Percentiles rank a stretch among this genome's conserved stretches.
Conservation (phyloP, 2,888 invertebrate genomes). For the Theretra japonica region DNA sequence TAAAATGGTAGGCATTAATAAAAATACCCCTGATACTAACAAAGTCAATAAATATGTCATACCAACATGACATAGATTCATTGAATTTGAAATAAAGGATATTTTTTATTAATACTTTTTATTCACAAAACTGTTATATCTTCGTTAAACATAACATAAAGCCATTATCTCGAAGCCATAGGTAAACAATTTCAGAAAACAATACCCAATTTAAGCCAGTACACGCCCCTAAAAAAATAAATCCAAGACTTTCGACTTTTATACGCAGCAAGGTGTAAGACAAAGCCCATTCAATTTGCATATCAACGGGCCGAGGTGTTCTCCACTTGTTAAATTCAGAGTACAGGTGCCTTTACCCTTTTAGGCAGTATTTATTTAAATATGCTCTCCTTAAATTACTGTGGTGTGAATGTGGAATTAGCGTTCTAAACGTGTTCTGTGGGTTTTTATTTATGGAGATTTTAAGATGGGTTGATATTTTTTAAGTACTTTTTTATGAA, state of each 20-base stretch:
- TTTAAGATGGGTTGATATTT: too few species aligned
- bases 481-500: too few species aligned
- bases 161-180: too few species aligned
- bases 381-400: constrained; percentile 24
- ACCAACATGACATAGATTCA: too few species aligned
- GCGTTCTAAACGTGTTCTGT: not conserved
- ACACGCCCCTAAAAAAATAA: not conserved
- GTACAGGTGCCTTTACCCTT: constrained; percentile 12
- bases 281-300: constrained; percentile 20
- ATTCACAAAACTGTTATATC: too few species aligned
- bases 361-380: constrained; percentile 22
- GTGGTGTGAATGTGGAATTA: constrained; percentile 14
- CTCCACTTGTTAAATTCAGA: constrained; percentile 16
- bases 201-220: not conserved
- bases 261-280: not conserved
- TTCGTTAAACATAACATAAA: too few species aligned
- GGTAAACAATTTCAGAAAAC: not conserved
- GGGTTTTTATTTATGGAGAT: not conserved
- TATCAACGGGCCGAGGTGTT: constrained; percentile 19
- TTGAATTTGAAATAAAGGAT: too few species aligned
- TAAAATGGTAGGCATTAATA: too few species aligned
- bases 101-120: too few species aligned
- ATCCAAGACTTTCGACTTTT: constrained; percentile 7
- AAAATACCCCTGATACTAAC: too few species aligned
- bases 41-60: too few species aligned